Conservation (phyloP, 2,888 invertebrate genomes). For the Dyspetes luteomarginatus region DNA sequence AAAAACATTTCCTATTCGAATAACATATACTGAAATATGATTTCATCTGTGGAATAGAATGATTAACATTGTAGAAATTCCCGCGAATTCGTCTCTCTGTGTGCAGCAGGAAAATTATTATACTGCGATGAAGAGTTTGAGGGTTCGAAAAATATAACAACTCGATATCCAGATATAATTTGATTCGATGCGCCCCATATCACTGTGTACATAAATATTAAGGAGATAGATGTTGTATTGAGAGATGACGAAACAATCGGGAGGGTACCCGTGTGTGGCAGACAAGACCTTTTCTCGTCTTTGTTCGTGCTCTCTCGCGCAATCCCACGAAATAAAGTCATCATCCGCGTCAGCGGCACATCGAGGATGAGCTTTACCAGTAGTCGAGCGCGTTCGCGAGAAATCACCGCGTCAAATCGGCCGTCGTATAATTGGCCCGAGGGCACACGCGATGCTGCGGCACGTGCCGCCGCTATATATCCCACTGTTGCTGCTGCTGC, state of each 20-base stretch:
- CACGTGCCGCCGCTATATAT: conserved; percentile 60
- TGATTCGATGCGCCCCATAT: conserved; percentile 17
- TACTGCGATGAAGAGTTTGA: background rate
- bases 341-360: conserved; percentile 53
- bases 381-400: conserved; percentile 61
- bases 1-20: background rate
- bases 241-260: conserved; percentile 45
- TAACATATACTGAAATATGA: background rate
- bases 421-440: conserved; percentile 67
- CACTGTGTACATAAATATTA: background rate
- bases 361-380: conserved; percentile 50
- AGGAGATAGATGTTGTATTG: background rate
- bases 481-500: conserved; percentile 33
- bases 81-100: no score
- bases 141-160: background rate
- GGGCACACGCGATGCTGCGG: conserved; percentile 49
- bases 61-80: no score
- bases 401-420: conserved; percentile 67
- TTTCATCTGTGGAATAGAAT: no score
- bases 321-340: conserved; percentile 61
- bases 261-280: background rate
- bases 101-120: no score
- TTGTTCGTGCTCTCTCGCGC: conserved; percentile 38
- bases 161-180: background rate
- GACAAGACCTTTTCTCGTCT: conserved; percentile 18